A percentile compares a stretch with the other conserved stretches of the same genome.
These are phyloP conservation scores for Dynastes maya DNA, from an alignment of 2,888 invertebrate species.

Conservation along the genomic window DNA sequence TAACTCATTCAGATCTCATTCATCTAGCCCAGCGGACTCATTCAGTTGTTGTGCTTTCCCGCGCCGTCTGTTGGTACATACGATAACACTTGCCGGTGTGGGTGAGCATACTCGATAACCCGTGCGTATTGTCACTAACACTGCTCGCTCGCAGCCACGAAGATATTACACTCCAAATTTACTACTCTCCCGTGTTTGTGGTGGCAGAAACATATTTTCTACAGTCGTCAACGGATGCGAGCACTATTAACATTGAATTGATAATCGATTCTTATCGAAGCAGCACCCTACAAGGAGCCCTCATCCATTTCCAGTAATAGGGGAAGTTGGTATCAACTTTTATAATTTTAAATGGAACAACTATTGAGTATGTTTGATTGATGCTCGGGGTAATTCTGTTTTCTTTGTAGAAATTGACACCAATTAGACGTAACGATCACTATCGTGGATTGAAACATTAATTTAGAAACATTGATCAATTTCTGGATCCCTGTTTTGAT, in stretches of 20 bases:
- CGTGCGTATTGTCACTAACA: constrained; percentile 24
- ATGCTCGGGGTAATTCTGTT: no score
- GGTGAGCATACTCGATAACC: constrained; percentile 40
- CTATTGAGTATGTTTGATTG: no score
- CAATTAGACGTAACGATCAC: no score
- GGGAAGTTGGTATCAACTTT: no score
- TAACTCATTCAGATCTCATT: constrained; percentile 44
- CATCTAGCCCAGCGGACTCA: constrained; percentile 30
- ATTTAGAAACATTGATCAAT: no score
- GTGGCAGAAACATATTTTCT: not conserved
- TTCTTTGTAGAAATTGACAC: no score
- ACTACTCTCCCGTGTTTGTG: not conserved
- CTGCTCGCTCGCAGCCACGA: not conserved
- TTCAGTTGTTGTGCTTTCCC: constrained; percentile 40
- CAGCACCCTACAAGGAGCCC: no score
- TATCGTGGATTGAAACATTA: no score
- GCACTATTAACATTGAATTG: no score
- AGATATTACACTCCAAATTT: not conserved
- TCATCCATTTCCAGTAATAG: not conserved
- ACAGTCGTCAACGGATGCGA: no score
- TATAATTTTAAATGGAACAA: not conserved
- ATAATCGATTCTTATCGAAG: no score
- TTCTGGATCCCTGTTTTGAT: no score
- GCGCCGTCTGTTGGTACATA: constrained; percentile 11
- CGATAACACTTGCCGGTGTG: constrained; percentile 37